Evolutionary conservation across 2,797 vertebrate species (phyloP), one percentile per base, ranked within the genome.

Genomic region (Podargus strigoides): DNA sequence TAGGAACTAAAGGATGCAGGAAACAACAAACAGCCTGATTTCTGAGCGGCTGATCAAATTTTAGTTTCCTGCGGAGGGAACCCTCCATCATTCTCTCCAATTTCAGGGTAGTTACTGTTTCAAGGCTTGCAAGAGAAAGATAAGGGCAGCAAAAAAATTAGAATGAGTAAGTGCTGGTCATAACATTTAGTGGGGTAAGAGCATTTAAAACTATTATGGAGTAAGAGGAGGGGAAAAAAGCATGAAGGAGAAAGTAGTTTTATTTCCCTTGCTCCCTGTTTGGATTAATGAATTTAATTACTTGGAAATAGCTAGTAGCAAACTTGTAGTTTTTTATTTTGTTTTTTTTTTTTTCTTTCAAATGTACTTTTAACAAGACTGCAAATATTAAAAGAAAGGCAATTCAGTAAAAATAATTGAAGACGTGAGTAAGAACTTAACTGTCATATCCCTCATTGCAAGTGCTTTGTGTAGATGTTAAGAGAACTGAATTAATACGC

Each of bases 221-320:
- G 39, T 52, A 76, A 74, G 67, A 85, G 47, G 34, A 69, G 17
- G 37, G 11, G 50, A 3, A 28, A 74, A 74, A 79, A 83, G 72
- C 58, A 41, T 78, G 82, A 93, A 94, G 66, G 63, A 95, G 68
- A 95, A 72, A 87, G 55, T 47, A 59, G 55, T 41, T 95, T 75
- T 91, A 77, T 95, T 92, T 95, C 82, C 72, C 68, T 89, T 80
- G 60, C 13, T 94, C 62, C 75, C 47, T 78, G 14, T 88, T 92
- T 93, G 87, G 89, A 84, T 95, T 92, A 94, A 95, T 95, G 68
- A 91, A 92, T 83, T 91, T 93, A 93, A 85, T 94, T 89, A 93
- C 62, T 92, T 85, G 82, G 73, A 86, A 93, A 86, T 90, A 92
- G 50, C 78, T 92, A 58, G 76, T 87, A 94, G 58, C 62, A 93